These are phyloP conservation scores for Globodera ellingtonae DNA, from an alignment of 1,140 invertebrate species.

Conservation along the genomic window DNA sequence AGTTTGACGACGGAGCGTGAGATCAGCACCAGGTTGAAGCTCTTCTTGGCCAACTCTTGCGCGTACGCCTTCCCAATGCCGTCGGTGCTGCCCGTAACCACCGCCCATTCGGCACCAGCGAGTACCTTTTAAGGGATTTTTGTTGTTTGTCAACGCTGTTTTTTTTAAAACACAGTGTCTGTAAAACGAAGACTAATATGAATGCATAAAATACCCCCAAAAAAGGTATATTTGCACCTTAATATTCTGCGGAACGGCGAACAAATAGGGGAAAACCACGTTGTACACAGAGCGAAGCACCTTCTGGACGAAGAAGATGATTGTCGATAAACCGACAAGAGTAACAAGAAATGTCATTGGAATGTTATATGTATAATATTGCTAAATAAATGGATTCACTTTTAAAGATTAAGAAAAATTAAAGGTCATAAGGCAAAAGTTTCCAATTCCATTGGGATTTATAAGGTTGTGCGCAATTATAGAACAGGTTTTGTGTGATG, in stretches of 20 bases:
- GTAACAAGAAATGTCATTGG: background rate
- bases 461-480: background rate
- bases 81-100: slow-evolving; percentile 62
- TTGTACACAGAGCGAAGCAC: slow-evolving; percentile 35
- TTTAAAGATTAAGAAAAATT: background rate
- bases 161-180: background rate
- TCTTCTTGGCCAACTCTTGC: slow-evolving; percentile 55
- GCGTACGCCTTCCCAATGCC: slow-evolving; percentile 64
- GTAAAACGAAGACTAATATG: background rate
- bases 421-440: background rate
- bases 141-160: background rate
- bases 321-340: slow-evolving; percentile 32
- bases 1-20: slow-evolving; percentile 57
- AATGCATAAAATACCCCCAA: background rate
- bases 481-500: background rate
- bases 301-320: slow-evolving; percentile 38
- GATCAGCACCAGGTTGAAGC: slow-evolving; percentile 59
- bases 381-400: background rate
- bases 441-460: background rate
- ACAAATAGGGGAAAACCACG: slow-evolving; percentile 53
- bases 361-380: background rate
- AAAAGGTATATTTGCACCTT: background rate
- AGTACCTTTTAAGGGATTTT: slow-evolving; percentile 22
- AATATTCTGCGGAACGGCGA: slow-evolving; percentile 51
- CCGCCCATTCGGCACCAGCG: slow-evolving; percentile 61